A percentile compares a stretch with the other conserved stretches of the same genome.
Conservation (phyloP, 2,888 invertebrate genomes). For the Neria commutata region DNA sequence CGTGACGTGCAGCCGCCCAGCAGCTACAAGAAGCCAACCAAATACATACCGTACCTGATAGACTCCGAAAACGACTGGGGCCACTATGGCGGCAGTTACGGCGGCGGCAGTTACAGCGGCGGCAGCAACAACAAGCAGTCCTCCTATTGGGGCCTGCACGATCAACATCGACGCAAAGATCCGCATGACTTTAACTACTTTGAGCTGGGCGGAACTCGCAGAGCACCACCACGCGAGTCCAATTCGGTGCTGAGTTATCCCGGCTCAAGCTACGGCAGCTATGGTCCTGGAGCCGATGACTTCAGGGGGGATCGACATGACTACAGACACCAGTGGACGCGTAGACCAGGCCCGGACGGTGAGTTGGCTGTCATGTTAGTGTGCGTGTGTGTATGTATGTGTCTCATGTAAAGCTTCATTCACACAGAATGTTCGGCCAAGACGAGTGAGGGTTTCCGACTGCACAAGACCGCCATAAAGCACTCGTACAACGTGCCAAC, state of each 20-base stretch:
- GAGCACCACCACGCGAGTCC: constrained; percentile 46
- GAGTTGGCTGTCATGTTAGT: neutral
- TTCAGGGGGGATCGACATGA: constrained; percentile 49
- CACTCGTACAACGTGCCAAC: constrained; percentile 70
- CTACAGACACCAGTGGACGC: constrained; percentile 59
- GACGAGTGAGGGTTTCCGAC: constrained; percentile 75
- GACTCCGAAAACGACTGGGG: constrained; percentile 66
- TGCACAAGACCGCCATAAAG: constrained; percentile 72
- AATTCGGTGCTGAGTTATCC: constrained; percentile 64
- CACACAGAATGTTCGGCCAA: constrained; percentile 75
- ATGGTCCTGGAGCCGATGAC: constrained; percentile 39
- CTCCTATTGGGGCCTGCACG: constrained; percentile 65
- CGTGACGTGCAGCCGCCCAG: constrained; percentile 35
- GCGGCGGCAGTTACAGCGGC: constrained; percentile 63
- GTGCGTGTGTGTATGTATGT: neutral
- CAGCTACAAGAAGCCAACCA: constrained; percentile 49
- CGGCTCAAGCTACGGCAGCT: constrained; percentile 58
- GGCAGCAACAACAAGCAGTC: constrained; percentile 59
- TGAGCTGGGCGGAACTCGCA: constrained; percentile 60
- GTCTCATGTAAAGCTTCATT: neutral
- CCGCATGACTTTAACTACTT: constrained; percentile 60
- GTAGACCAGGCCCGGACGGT: constrained; percentile 62
- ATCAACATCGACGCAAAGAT: constrained; percentile 55
- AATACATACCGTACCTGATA: constrained; percentile 67
- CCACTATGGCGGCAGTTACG: constrained; percentile 69